phyloP scores from a whole-genome alignment of 2,113 vertebrate species.

The Bettongia penicillata region DNA sequence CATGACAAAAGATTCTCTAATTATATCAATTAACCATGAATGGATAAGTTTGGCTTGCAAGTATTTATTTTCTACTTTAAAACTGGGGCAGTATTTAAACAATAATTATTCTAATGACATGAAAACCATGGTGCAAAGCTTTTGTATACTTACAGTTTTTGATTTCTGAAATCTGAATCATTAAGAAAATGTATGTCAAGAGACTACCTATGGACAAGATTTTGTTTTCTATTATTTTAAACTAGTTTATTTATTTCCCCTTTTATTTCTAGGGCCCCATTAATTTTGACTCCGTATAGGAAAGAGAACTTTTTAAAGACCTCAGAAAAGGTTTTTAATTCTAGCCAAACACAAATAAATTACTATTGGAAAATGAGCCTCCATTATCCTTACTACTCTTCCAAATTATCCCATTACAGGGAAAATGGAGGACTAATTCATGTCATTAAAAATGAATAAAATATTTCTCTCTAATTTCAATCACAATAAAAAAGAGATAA shows the following conservation, averaged over 20 bases:
- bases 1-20: conserved; percentile 54
- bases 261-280: neutral
- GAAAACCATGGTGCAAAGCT: conserved; percentile 27
- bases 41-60: conserved; percentile 41
- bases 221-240: conserved; percentile 16
- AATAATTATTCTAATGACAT: conserved; percentile 57
- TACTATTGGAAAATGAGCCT: neutral
- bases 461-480: neutral
- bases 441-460: neutral
- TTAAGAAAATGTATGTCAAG: conserved; percentile 27
- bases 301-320: neutral
- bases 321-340: neutral
- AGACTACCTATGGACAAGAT: neutral
- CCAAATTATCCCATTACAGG: neutral
- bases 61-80: conserved; percentile 56
- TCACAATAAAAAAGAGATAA: neutral
- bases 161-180: conserved; percentile 24
- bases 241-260: neutral
- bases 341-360: neutral
- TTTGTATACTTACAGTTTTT: conserved; percentile 45
- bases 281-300: neutral
- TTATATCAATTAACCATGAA: conserved; percentile 57
- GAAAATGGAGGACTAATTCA: neutral
- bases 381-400: neutral
- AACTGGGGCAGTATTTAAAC: conserved; percentile 25